Percentiles rank a stretch among this genome's conserved stretches.
Evolutionary conservation across 1,140 invertebrate genomes (phyloP).

Genomic region (Calliphora vicina): DNA sequence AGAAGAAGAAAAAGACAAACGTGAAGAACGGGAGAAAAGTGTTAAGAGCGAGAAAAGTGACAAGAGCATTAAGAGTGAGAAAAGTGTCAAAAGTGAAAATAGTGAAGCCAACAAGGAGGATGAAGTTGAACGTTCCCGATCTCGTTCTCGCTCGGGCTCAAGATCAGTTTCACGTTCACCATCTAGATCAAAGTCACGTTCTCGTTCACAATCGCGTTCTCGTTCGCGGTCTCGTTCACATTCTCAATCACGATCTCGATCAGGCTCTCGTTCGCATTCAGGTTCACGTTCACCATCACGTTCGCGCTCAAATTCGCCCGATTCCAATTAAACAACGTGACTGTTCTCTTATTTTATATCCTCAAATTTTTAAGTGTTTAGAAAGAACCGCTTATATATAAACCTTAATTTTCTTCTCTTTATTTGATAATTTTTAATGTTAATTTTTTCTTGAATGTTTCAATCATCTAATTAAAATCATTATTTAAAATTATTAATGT

Average conservation of each 20-base stretch:
- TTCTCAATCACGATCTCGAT: slow-evolving; percentile 5
- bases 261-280: slow-evolving; percentile 8
- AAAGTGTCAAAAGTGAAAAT: slow-evolving; percentile 1
- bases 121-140: neutral
- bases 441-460: neutral
- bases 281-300: slow-evolving; percentile 8
- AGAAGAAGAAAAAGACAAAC: slow-evolving; percentile 46
- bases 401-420: neutral
- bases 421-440: neutral
- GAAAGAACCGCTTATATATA: neutral
- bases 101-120: neutral
- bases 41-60: slow-evolving; percentile 26
- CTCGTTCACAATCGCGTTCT: neutral
- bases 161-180: neutral
- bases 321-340: slow-evolving; percentile 17
- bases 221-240: neutral
- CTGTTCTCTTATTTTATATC: neutral
- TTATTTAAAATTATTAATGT: no score
- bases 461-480: neutral
- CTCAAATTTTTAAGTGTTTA: neutral
- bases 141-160: neutral
- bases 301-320: neutral
- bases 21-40: slow-evolving; percentile 22
- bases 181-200: neutral
- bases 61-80: slow-evolving; percentile 38